Conservation (phyloP, 2,113 vertebrate genomes). For the Asarcornis scutulata region DNA sequence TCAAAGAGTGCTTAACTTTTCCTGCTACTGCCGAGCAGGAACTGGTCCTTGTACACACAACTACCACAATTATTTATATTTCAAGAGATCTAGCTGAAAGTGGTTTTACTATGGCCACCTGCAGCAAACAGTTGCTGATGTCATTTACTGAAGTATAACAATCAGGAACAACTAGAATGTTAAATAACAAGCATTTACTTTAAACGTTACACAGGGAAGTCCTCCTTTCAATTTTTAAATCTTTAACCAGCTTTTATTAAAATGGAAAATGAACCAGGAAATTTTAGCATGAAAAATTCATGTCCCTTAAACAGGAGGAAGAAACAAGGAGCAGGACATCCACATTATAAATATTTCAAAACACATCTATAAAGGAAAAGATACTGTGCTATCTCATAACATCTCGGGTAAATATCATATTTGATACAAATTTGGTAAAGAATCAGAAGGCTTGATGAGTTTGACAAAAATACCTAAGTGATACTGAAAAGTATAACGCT, state of each 20-base stretch:
- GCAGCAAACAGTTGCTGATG: not conserved
- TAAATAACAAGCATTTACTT: not conserved
- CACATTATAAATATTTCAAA: not conserved
- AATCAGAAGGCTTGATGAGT: not conserved
- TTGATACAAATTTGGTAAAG: not conserved
- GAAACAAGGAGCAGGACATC: not conserved
- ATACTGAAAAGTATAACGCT: fast-evolving
- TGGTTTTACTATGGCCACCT: not conserved
- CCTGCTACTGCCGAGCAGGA: not conserved
- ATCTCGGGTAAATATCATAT: not conserved
- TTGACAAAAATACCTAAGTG: not conserved
- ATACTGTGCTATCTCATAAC: not conserved
- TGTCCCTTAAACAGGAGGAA: not conserved
- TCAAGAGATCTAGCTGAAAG: not conserved
- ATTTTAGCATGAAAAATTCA: not conserved
- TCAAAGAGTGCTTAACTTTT: not conserved
- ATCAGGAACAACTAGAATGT: not conserved
- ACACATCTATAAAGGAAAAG: not conserved
- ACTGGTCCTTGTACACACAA: not conserved
- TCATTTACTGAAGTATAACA: not conserved
- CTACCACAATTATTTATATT: not conserved
- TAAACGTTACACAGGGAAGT: not conserved
- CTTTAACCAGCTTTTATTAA: not conserved
- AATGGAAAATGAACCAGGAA: not conserved
- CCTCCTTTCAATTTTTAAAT: not conserved